phyloP scores from a whole-genome alignment of 1,140 invertebrate genomes.

The Halictus rubicundus region DNA sequence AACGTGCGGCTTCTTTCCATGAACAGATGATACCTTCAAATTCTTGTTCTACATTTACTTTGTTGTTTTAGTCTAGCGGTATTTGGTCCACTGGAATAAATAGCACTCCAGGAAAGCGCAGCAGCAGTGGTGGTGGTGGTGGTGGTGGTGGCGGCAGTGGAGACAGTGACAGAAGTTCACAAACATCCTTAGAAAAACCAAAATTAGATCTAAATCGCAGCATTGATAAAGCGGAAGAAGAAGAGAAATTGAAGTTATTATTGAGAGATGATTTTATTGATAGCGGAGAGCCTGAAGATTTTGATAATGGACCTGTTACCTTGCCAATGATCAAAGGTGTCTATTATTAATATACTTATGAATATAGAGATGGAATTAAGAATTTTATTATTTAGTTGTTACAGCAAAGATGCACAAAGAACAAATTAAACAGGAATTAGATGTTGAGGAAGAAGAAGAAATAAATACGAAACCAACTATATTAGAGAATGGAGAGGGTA shows the following conservation, averaged over 20 bases:
- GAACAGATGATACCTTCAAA: too few relatives aligned
- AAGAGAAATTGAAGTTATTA: conserved; percentile 69
- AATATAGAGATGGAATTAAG: not conserved
- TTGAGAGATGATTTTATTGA: conserved; percentile 75
- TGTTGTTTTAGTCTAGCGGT: conserved; percentile 70
- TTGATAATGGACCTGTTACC: conserved; percentile 65
- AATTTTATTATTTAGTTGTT: conserved; percentile 8
- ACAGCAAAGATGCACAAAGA: conserved; percentile 60
- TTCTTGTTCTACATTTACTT: not conserved
- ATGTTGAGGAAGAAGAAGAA: conserved; percentile 24
- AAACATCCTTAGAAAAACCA: conserved; percentile 64
- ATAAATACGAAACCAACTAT: conserved; percentile 65
- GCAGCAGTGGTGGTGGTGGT: not conserved
- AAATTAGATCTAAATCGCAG: conserved; percentile 71
- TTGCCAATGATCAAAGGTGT: conserved; percentile 70
- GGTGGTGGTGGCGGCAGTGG: conserved; percentile 45
- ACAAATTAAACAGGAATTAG: conserved; percentile 40
- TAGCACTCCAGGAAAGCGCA: conserved; percentile 42
- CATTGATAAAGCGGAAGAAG: conserved; percentile 72
- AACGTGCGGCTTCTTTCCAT: too few relatives aligned
- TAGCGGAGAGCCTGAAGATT: conserved; percentile 55
- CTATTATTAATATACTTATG: not conserved
- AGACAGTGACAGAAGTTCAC: conserved; percentile 45
- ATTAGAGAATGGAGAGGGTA: conserved; percentile 73
- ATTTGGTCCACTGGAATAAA: conserved; percentile 75